Evolutionary conservation across 2,797 vertebrate species (phyloP).

Genomic region (Acestrorhynchus altus): DNA sequence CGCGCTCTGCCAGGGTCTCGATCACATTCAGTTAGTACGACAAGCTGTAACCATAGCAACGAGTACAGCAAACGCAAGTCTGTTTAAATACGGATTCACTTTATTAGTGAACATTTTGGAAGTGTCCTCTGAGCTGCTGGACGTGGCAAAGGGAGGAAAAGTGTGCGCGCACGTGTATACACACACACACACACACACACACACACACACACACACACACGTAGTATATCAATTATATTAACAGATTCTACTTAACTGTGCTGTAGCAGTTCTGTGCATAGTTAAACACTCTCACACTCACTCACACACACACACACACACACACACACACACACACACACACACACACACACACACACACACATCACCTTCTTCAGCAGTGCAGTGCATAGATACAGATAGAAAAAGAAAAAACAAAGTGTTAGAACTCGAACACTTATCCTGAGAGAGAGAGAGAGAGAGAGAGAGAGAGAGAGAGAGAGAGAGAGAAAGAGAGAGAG

Average conservation of each 20-base stretch:
- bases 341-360: no score
- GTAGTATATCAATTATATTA: conserved; percentile 22
- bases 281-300: conserved; percentile 54
- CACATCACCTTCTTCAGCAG: conserved; percentile 21
- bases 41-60: no score
- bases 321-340: not conserved
- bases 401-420: conserved; percentile 53
- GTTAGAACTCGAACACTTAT: conserved; percentile 16
- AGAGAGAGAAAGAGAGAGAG: conserved; percentile 13
- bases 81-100: conserved; percentile 17
- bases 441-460: conserved; percentile 46
- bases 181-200: no score
- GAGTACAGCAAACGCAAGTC: not conserved
- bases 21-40: no score
- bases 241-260: conserved; percentile 20
- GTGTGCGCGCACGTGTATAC: no score
- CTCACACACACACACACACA: not conserved
- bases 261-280: conserved; percentile 57
- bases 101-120: conserved; percentile 63
- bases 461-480: conserved; percentile 35
- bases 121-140: conserved; percentile 58
- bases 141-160: conserved; percentile 4
- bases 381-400: conserved; percentile 59
- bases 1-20: no score
- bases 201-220: not conserved